Evolutionary conservation across 2,797 vertebrate species (phyloP).

Genomic region (Octomys mimax): DNA sequence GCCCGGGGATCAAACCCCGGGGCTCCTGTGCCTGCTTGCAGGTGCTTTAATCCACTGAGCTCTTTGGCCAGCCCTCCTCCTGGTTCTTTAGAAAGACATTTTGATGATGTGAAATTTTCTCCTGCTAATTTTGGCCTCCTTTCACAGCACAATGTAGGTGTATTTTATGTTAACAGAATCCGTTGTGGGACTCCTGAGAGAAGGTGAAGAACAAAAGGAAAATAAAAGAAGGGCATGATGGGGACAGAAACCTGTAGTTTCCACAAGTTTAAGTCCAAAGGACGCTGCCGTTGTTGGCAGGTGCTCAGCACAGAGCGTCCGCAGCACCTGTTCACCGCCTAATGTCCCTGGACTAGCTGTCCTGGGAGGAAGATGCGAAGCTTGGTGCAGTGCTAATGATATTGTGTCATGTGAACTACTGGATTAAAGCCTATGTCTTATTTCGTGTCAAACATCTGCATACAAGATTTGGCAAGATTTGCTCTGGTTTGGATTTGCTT

Average conservation of each 20-base stretch:
- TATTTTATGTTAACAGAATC: background rate
- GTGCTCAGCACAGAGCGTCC: background rate
- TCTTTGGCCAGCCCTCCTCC: background rate
- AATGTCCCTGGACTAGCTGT: background rate
- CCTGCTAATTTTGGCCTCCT: background rate
- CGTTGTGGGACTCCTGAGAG: background rate
- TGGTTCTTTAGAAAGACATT: background rate
- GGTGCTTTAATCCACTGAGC: too few relatives aligned
- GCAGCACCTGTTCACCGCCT: background rate
- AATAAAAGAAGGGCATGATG: background rate
- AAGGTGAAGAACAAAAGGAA: background rate
- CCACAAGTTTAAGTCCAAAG: background rate
- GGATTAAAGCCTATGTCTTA: background rate
- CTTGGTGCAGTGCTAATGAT: background rate
- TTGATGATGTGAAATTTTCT: background rate
- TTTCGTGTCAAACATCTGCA: background rate
- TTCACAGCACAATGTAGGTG: background rate
- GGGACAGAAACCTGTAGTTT: background rate
- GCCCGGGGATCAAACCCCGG: too few relatives aligned
- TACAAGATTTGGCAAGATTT: slow-evolving; percentile 20
- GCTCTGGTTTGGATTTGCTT: slow-evolving; percentile 34
- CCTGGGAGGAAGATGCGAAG: background rate
- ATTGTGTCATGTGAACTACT: background rate
- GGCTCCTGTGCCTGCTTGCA: too few relatives aligned
- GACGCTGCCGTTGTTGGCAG: background rate